These are phyloP conservation scores for Tapera naevia DNA, from an alignment of 2,797 vertebrate genomes.

Conservation along the genomic window DNA sequence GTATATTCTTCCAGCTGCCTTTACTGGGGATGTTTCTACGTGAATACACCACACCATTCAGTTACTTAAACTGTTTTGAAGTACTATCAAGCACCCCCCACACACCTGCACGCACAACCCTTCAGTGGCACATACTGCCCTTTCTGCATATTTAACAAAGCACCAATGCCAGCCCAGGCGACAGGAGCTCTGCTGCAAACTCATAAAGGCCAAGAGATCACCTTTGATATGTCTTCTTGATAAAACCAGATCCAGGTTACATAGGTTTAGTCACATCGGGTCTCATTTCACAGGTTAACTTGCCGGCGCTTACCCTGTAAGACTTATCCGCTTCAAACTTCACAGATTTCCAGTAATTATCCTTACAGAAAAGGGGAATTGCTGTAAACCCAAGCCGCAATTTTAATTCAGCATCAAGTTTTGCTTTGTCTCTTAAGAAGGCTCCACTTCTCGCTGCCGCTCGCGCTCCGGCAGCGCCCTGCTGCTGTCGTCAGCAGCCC, in stretches of 20 bases:
- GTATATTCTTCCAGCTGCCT: neutral
- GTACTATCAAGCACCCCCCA: neutral
- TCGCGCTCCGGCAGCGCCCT: slow-evolving; percentile 64
- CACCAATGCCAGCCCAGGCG: neutral
- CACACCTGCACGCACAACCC: neutral
- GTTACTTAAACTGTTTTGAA: neutral
- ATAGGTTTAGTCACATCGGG: neutral
- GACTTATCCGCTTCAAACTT: neutral
- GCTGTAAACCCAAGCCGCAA: slow-evolving; percentile 30
- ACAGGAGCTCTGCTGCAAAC: neutral
- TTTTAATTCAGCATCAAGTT: slow-evolving; percentile 18
- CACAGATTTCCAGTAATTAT: slow-evolving; percentile 28
- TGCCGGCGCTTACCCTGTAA: neutral
- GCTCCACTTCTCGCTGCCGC: slow-evolving; percentile 58
- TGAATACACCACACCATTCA: neutral
- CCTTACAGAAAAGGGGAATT: slow-evolving; percentile 23
- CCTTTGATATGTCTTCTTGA: neutral
- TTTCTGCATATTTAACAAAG: neutral
- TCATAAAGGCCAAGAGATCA: neutral
- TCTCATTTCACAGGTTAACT: neutral
- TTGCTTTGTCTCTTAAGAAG: neutral
- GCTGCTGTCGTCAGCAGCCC: slow-evolving; percentile 76
- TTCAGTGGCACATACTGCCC: neutral
- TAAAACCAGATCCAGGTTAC: neutral
- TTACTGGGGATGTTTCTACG: neutral